Percentiles rank a stretch among this genome's conserved stretches.
These are phyloP conservation scores for Aurelia coerulea DNA, from an alignment of 30 jellyfish, hydroid and myxozoan genomes.

Conservation along the genomic window DNA sequence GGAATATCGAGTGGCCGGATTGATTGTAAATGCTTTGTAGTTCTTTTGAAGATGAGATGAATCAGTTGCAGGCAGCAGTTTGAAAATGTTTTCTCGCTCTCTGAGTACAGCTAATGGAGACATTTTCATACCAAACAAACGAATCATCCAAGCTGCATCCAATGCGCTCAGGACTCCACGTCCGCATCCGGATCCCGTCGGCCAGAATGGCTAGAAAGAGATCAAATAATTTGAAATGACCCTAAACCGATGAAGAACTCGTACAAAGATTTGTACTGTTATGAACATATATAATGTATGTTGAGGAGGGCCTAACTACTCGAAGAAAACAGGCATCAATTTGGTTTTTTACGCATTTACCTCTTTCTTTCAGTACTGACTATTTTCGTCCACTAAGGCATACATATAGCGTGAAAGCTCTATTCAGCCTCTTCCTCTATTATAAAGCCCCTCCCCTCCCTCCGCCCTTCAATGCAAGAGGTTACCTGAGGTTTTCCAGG, in stretches of 20 bases:
- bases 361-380: too few species aligned
- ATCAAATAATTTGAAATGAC: not conserved
- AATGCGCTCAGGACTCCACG: slow-evolving; percentile 96
- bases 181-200: slow-evolving; percentile 99
- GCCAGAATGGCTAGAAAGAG: slow-evolving; percentile 98
- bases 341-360: too few species aligned
- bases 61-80: slow-evolving; percentile 89
- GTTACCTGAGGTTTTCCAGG: too few species aligned
- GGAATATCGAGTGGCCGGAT: slow-evolving; percentile 94
- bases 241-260: not conserved
- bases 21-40: slow-evolving; percentile 87
- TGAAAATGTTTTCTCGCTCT: slow-evolving; percentile 95
- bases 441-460: too few species aligned
- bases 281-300: too few species aligned
- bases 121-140: slow-evolving; percentile 78
- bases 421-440: too few species aligned
- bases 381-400: too few species aligned
- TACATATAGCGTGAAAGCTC: too few species aligned
- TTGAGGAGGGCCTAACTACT: too few species aligned
- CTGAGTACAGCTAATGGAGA: slow-evolving; percentile 92
- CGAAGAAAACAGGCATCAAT: too few species aligned
- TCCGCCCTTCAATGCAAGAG: too few species aligned
- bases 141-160: slow-evolving; percentile 97
- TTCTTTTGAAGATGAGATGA: slow-evolving; percentile 88
- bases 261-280: too few species aligned